These are phyloP conservation scores for Staurois parvus DNA, from an alignment of 2,797 vertebrate species.

Conservation along the genomic window DNA sequence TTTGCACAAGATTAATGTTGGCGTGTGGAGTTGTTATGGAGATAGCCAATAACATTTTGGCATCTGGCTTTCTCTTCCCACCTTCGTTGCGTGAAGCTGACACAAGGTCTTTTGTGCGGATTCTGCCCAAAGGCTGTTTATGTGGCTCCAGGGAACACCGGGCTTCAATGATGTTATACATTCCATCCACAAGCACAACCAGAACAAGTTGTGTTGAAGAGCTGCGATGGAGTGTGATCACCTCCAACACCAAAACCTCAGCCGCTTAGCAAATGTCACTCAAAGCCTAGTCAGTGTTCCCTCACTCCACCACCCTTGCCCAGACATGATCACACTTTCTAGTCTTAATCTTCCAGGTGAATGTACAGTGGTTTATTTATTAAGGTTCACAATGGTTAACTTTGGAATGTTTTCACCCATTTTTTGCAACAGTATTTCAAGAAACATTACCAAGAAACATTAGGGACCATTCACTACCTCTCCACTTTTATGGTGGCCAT, in stretches of 20 bases:
- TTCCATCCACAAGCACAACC: constrained; percentile 11
- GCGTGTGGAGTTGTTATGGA: neutral
- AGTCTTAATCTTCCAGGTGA: too few species aligned
- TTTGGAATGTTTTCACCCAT: too few species aligned
- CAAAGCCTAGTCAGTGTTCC: too few species aligned
- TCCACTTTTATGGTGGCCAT: too few species aligned
- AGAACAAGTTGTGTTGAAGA: neutral
- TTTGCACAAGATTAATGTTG: neutral
- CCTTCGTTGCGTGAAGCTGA: constrained; percentile 12
- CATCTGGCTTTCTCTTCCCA: neutral
- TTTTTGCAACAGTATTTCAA: too few species aligned
- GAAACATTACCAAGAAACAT: too few species aligned
- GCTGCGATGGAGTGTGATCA: neutral
- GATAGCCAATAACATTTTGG: neutral
- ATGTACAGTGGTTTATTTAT: too few species aligned
- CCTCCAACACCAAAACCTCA: neutral
- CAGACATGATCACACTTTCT: too few species aligned
- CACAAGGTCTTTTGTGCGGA: constrained; percentile 44
- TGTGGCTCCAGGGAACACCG: constrained; percentile 37
- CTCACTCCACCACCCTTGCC: too few species aligned
- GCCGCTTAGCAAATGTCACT: too few species aligned
- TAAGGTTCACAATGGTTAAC: too few species aligned
- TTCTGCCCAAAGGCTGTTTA: constrained; percentile 37
- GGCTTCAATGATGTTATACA: constrained; percentile 30
- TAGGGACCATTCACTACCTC: too few species aligned